Percentiles rank a stretch among this genome's conserved stretches.
phyloP scores from a whole-genome alignment of 2,888 invertebrate genomes.

The Dilophus febrilis region DNA sequence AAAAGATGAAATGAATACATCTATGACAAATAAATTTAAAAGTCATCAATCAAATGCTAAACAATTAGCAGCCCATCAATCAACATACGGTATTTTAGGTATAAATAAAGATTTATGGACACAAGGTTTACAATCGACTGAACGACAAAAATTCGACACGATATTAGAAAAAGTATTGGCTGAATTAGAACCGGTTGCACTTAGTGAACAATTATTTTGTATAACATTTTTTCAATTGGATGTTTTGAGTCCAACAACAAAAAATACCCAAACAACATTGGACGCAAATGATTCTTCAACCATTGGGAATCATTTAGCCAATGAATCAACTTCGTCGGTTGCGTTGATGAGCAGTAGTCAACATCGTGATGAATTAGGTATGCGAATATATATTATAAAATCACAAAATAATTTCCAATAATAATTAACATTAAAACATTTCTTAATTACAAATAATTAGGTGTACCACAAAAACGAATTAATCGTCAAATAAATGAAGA shows the following conservation, averaged over 20 bases:
- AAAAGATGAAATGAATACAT: conserved; percentile 27
- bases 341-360: conserved; percentile 19
- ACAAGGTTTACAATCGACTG: conserved; percentile 40
- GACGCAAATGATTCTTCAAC: conserved; percentile 26
- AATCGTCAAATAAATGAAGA: conserved; percentile 61
- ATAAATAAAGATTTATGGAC: conserved; percentile 47
- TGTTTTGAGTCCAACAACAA: conserved; percentile 37
- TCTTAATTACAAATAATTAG: too few relatives aligned
- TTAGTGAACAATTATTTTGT: conserved; percentile 92
- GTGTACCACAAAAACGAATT: conserved; percentile 35
- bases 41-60: conserved; percentile 19
- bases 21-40: conserved; percentile 24
- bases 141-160: conserved; percentile 42
- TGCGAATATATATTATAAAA: too few relatives aligned
- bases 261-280: conserved; percentile 39
- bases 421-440: too few relatives aligned
- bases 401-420: too few relatives aligned
- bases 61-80: conserved; percentile 17
- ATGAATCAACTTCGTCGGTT: conserved; percentile 15
- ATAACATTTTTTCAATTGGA: conserved; percentile 79
- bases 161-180: conserved; percentile 72
- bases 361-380: conserved; percentile 15
- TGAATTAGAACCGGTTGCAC: conserved; percentile 76
- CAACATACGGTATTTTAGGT: conserved; percentile 34
- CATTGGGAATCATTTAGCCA: too few relatives aligned